Conservation (phyloP, 2,888 invertebrate species). For the Ennomos quercinarius region DNA sequence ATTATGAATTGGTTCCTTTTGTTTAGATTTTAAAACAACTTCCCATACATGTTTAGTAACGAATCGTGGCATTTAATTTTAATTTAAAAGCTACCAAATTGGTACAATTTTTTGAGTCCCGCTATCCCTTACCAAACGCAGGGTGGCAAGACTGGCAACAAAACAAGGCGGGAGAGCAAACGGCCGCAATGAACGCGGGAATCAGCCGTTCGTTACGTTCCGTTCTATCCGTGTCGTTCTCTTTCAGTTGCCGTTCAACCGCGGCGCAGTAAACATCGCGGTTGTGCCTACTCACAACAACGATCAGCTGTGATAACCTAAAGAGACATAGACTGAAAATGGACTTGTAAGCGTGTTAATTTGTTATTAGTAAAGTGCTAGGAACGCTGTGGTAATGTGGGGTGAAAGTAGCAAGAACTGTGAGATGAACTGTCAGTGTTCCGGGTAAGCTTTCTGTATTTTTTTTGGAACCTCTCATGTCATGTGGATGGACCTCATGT, state of each 20-base stretch:
- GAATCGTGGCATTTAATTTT: too few relatives aligned
- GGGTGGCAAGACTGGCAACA: slow-evolving; percentile 60
- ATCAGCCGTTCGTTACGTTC: neutral
- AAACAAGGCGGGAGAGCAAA: slow-evolving; percentile 44
- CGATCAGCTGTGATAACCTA: slow-evolving; percentile 33
- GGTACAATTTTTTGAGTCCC: slow-evolving; percentile 50
- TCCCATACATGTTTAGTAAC: too few relatives aligned
- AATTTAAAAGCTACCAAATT: slow-evolving; percentile 52
- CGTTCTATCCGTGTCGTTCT: slow-evolving; percentile 5
- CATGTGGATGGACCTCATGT: slow-evolving; percentile 23
- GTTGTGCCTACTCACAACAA: neutral
- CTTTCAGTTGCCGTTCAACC: slow-evolving; percentile 35
- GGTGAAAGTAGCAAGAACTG: slow-evolving; percentile 73
- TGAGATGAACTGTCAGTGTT: slow-evolving; percentile 77
- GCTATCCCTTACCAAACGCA: slow-evolving; percentile 47
- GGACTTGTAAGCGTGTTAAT: slow-evolving; percentile 63
- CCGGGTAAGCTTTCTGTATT: slow-evolving; percentile 65
- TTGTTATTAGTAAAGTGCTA: slow-evolving; percentile 38
- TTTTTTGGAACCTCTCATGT: slow-evolving; percentile 7
- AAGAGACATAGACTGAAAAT: slow-evolving; percentile 52
- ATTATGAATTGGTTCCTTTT: too few relatives aligned
- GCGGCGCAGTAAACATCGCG: slow-evolving; percentile 12
- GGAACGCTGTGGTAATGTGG: slow-evolving; percentile 68
- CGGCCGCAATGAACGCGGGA: slow-evolving; percentile 33
- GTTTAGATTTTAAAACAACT: too few relatives aligned